These are phyloP conservation scores for Lepus timidus DNA, from an alignment of 2,113 vertebrate genomes.

Conservation along the genomic window DNA sequence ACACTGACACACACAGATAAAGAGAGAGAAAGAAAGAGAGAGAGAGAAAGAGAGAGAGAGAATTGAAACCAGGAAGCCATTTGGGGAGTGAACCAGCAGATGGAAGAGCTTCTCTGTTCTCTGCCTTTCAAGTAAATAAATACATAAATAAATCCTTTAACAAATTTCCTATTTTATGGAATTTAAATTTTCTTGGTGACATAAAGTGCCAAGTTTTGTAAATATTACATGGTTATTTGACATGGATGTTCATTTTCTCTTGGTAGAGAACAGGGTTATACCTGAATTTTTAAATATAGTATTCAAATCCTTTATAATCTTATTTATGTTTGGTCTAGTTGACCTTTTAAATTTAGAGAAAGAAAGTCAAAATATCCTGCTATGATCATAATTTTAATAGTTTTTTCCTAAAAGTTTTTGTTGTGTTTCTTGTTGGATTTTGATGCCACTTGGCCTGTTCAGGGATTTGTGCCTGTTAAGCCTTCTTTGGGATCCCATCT, in stretches of 20 bases:
- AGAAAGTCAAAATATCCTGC: slow-evolving; percentile 5
- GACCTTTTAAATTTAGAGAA: slow-evolving; percentile 46
- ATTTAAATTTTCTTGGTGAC: slow-evolving; percentile 40
- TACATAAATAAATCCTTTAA: no score
- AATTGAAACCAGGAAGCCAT: no score
- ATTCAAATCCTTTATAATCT: slow-evolving; percentile 19
- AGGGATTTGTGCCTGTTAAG: background rate
- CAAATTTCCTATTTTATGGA: background rate
- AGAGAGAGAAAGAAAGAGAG: no score
- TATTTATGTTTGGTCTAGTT: slow-evolving; percentile 15
- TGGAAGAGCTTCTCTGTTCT: no score
- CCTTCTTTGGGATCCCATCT: background rate
- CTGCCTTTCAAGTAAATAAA: no score
- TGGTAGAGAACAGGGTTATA: background rate
- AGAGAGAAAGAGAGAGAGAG: no score
- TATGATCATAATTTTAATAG: background rate
- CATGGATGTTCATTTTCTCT: slow-evolving; percentile 18
- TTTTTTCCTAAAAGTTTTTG: background rate
- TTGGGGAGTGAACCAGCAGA: no score
- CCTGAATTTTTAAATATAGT: slow-evolving; percentile 11
- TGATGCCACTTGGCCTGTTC: background rate
- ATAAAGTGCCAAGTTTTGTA: slow-evolving; percentile 17
- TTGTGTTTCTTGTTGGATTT: background rate
- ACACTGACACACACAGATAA: no score
- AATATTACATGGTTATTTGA: slow-evolving; percentile 18